A percentile compares a stretch with the other conserved stretches of the same genome.
Evolutionary conservation across 2,113 vertebrate species (phyloP).

Genomic region (Rhodinocichla rosea): DNA sequence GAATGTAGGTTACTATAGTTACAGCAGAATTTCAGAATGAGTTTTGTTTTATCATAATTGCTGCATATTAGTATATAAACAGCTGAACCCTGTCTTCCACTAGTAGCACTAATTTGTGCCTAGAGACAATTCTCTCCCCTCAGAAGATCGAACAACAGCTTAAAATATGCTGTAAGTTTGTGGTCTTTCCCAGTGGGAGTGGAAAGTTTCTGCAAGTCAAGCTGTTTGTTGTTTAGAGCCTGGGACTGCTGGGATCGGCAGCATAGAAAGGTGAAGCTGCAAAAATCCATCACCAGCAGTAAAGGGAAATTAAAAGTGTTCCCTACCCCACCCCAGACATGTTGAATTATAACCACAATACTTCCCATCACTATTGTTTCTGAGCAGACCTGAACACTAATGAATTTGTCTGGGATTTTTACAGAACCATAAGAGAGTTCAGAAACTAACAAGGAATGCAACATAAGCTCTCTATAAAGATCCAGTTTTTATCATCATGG

Average conservation of each 20-base stretch:
- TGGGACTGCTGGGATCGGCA: slow-evolving; percentile 10
- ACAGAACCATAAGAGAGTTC: neutral
- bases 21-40: slow-evolving; percentile 71
- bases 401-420: slow-evolving; percentile 50
- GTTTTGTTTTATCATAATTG: slow-evolving; percentile 80
- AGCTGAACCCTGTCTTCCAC: slow-evolving; percentile 70
- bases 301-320: slow-evolving; percentile 51
- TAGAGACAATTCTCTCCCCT: slow-evolving; percentile 64
- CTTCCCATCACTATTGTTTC: slow-evolving; percentile 17
- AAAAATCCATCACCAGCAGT: slow-evolving; percentile 50
- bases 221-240: slow-evolving; percentile 44
- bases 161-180: slow-evolving; percentile 59
- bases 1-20: slow-evolving; percentile 76
- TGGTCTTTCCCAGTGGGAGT: slow-evolving; percentile 46
- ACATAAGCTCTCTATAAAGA: neutral
- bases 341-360: slow-evolving; percentile 17
- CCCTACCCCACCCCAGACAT: neutral
- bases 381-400: slow-evolving; percentile 25
- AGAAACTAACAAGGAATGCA: slow-evolving; percentile 17
- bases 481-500: neutral
- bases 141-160: slow-evolving; percentile 64
- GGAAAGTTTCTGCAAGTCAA: slow-evolving; percentile 66
- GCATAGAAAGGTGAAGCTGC: slow-evolving; percentile 43
- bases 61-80: slow-evolving; percentile 74
- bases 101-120: slow-evolving; percentile 69